Base-by-base conservation (phyloP, 2,888 invertebrate genomes). In the Eupithecia abbreviata region DNA sequence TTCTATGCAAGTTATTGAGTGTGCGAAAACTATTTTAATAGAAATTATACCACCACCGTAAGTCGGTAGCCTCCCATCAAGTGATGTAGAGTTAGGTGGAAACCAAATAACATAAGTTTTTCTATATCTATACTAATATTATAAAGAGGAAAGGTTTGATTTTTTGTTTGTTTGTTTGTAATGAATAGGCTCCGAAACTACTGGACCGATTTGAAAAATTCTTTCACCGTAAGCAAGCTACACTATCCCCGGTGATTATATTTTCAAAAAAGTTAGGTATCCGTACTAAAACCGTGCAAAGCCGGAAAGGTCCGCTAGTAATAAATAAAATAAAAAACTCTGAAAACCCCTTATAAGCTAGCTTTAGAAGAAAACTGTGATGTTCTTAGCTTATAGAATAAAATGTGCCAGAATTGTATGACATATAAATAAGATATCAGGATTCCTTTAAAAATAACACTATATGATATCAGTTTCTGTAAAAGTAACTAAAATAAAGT, bases 381-480 rank as follows among this genome's bases (percentile, higher is more conserved):
- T 91, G 90, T 86, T 79, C 62, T 30, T 87, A 89, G 90, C 81
- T 77, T 89, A 87, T 81, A 82, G 79, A 78, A 77, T 91, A 91
- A 66, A 41, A 41, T 66, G 66, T 42, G 66, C 66, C 41, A 66
- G 62, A 62, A 82, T 79, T 75, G 75, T 82, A 80, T 80, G 74
- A 72, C 66, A 13, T 65, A 41, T 13, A 65, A 41, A 41, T 65
- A 65, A 65, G 41, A 41, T 15, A 42, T 15, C 66, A 66, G 3
- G 15, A 42, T 66, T 42, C 5, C 42, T 15, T 15, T 15, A 65
- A 65, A 65, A 65, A 7, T 15, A 2, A 12, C 12, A 15, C 13
- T 42, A 7, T 41, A 3, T 10, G 65, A 42, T 12, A 7, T 7
- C 13, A 42, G 66, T 18, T 66, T 7, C 66, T 42, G 13, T 49